Evolutionary conservation across 2,888 invertebrate species (phyloP).

Genomic region (Pherbina coryleti): DNA sequence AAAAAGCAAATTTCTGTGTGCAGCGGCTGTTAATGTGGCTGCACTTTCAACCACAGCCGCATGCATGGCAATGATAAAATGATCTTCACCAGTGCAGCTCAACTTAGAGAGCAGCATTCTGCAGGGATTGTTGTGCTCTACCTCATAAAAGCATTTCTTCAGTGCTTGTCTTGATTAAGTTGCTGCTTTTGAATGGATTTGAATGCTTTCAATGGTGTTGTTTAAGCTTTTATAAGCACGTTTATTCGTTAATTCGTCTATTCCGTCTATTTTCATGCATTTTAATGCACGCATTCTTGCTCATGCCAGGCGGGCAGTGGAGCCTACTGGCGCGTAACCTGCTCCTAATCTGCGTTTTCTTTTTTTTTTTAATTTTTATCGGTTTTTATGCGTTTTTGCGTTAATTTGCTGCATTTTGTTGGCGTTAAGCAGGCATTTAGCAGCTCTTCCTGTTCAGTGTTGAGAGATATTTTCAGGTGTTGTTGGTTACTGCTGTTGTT

Average conservation of each 20-base stretch:
- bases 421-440: constrained; percentile 31
- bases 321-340: neutral
- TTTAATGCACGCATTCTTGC: neutral
- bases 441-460: constrained; percentile 11
- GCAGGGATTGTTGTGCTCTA: neutral
- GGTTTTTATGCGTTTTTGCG: constrained; percentile 52
- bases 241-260: neutral
- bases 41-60: neutral
- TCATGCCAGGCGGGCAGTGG: neutral
- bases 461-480: neutral
- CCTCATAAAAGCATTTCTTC: constrained; percentile 6
- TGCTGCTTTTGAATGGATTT: constrained; percentile 9
- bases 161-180: constrained; percentile 30
- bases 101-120: no score
- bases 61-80: constrained; percentile 11
- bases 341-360: constrained; percentile 6
- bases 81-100: constrained; percentile 21
- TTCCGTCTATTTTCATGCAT: neutral
- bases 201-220: constrained; percentile 19
- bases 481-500: constrained; percentile 26
- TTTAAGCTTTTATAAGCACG: constrained; percentile 8
- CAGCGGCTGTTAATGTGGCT: neutral
- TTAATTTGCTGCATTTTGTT: constrained; percentile 63
- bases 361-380: neutral
- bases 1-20: neutral